A percentile compares a stretch with the other conserved stretches of the same genome.
These are phyloP conservation scores for Leuciscus idus DNA, from an alignment of 2,113 vertebrate genomes.

Conservation along the genomic window DNA sequence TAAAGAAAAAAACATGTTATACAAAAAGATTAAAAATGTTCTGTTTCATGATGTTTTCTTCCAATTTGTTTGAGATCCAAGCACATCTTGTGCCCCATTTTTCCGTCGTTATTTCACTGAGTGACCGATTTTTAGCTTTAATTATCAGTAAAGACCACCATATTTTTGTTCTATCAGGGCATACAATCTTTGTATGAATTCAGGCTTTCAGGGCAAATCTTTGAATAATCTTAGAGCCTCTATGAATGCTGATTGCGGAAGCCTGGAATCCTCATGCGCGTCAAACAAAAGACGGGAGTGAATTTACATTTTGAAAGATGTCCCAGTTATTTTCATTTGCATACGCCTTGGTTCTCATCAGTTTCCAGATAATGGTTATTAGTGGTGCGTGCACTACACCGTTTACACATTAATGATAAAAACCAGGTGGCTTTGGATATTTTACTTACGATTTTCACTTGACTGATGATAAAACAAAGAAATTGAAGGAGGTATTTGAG, in stretches of 20 bases:
- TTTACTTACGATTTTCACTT: neutral
- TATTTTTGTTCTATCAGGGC: neutral
- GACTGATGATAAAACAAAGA: no score
- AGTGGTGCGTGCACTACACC: neutral
- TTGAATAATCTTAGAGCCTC: neutral
- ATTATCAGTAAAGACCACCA: neutral
- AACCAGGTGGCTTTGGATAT: neutral
- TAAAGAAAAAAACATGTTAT: neutral
- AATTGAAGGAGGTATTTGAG: no score
- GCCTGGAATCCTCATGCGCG: neutral
- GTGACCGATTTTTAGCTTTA: constrained; percentile 11
- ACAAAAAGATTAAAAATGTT: neutral
- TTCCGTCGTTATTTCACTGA: neutral
- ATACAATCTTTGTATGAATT: neutral
- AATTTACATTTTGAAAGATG: constrained; percentile 12
- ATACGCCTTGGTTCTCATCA: neutral
- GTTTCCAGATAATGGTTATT: neutral
- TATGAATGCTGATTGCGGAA: neutral
- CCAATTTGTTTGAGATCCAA: neutral
- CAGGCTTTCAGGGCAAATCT: constrained; percentile 8
- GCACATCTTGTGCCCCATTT: constrained; percentile 14
- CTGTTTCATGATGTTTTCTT: neutral
- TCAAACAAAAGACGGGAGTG: neutral
- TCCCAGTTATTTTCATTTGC: neutral
- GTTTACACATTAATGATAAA: neutral